Conservation (phyloP, 2,888 invertebrate species). For the Alviniconcha strummeri region DNA sequence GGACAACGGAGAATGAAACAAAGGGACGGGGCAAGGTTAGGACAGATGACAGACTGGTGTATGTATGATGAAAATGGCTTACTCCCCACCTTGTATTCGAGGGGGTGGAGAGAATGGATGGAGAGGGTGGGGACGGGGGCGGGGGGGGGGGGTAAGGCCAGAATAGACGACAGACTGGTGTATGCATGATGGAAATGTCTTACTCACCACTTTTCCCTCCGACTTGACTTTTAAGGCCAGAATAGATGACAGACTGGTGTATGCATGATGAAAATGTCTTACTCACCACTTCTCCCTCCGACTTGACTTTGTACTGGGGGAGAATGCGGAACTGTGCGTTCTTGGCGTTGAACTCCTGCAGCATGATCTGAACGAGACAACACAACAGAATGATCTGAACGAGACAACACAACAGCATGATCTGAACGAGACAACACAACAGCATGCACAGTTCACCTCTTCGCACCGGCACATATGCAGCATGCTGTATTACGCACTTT, state of each 20-base stretch:
- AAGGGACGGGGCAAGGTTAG: no score
- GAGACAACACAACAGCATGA: conserved; percentile 53
- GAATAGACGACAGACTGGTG: no score
- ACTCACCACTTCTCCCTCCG: conserved; percentile 72
- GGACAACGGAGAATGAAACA: no score
- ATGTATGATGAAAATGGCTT: conserved; percentile 59
- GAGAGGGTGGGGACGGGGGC: no score
- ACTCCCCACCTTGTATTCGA: conserved; percentile 69
- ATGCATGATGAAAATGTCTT: conserved; percentile 59
- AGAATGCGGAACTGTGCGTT: conserved; percentile 72
- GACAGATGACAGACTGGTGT: no score
- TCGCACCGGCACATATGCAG: background rate
- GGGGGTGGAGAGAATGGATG: no score
- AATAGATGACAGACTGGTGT: no score
- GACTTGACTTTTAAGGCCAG: conserved; percentile 62
- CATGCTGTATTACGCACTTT: background rate
- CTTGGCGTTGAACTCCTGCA: conserved; percentile 70
- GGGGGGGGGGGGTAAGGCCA: no score
- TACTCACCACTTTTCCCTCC: conserved; percentile 72
- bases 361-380: conserved; percentile 60
- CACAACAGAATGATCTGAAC: conserved; percentile 63
- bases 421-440: conserved; percentile 49
- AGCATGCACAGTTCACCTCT: background rate
- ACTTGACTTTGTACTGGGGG: conserved; percentile 73
- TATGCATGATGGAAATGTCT: conserved; percentile 59